Base-by-base conservation (phyloP, 2,888 invertebrate species). In the Oxystoma pomonae region DNA sequence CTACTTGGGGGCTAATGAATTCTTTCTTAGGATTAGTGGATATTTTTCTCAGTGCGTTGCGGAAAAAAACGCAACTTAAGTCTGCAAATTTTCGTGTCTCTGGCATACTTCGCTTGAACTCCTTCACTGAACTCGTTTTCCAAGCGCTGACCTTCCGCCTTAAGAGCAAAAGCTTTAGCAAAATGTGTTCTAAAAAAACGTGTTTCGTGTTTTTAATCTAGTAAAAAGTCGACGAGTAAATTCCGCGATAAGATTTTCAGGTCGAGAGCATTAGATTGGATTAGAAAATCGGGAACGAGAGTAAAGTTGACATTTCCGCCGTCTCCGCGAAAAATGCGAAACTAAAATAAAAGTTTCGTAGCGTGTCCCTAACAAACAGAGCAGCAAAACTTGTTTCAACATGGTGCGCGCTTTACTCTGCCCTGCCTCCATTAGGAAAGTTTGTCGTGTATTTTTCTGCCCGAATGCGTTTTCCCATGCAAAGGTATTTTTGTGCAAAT, bases 401-500 rank as follows among this genome's bases (percentile, higher is more conserved):
- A 35, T 35, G 35, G 35, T 35, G 35, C 35, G 35, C 35, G 12
- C 35, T 35, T 35, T 7, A 35, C 5, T 35, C 35, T 35, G 35
- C 35, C 35, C 35, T 35, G 35, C 35, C 35, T n/a, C 35, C 35
- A 35, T 35, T 35, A 35, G 35, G 12, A 35, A 35, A 35, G 35
- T 35, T 35, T 35, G 35, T 12, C 35, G 12, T 35, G 35, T 35
- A 35, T 62, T 65, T 62, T 62, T 58, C 55, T 55, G 50, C 21
- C 17, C 21, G 49, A 55, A 62, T 60, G 65, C 61, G 63, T 58
- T 63, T 35, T 58, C 57, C 21, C 53, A 61, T 65, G 59, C 59
- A 62, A 65, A 61, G 62, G 56, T 35, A 35, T 35, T 35, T 35
- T 35, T 58, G 62, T 58, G 62, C 65, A 63, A 65, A 63, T 60